Conservation (phyloP, 2,888 invertebrate genomes). For the Willowsia nigromaculata region DNA sequence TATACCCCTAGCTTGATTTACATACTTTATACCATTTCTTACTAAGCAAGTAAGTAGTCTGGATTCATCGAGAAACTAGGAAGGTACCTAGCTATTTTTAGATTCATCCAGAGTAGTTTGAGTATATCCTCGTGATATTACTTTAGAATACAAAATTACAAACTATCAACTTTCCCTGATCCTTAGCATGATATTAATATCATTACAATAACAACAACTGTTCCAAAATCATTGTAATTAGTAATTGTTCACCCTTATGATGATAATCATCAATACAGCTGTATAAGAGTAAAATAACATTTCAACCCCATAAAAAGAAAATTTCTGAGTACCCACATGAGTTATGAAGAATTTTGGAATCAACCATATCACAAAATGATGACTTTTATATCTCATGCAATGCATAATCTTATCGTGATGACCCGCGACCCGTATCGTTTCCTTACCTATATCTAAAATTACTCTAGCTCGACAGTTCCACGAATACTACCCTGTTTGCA, state of each 20-base stretch:
- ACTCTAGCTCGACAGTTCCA: not conserved
- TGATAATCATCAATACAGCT: not conserved
- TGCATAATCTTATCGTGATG: not conserved
- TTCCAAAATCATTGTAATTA: not conserved
- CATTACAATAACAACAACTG: not conserved
- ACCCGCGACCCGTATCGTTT: slow-evolving; percentile 8
- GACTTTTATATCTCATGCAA: not conserved
- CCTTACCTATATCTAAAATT: not conserved
- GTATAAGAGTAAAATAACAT: not conserved
- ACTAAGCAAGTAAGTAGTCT: too few relatives aligned
- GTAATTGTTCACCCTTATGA: not conserved
- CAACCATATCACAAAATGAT: too few relatives aligned
- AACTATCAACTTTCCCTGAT: too few relatives aligned
- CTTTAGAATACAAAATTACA: too few relatives aligned
- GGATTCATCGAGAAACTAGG: too few relatives aligned
- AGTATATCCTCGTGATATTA: too few relatives aligned
- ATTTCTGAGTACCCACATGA: not conserved
- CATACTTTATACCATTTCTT: too few relatives aligned
- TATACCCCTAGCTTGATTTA: too few relatives aligned
- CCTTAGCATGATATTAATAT: too few relatives aligned
- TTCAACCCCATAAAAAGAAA: too few relatives aligned
- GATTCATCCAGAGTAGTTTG: too few relatives aligned
- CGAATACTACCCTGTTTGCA: slow-evolving; percentile 30
- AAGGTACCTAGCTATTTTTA: too few relatives aligned
- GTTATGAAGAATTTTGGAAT: not conserved